A percentile compares a stretch with the other conserved stretches of the same genome.
phyloP scores from a whole-genome alignment of 2,797 vertebrate species.

The Sus cebifrons region DNA sequence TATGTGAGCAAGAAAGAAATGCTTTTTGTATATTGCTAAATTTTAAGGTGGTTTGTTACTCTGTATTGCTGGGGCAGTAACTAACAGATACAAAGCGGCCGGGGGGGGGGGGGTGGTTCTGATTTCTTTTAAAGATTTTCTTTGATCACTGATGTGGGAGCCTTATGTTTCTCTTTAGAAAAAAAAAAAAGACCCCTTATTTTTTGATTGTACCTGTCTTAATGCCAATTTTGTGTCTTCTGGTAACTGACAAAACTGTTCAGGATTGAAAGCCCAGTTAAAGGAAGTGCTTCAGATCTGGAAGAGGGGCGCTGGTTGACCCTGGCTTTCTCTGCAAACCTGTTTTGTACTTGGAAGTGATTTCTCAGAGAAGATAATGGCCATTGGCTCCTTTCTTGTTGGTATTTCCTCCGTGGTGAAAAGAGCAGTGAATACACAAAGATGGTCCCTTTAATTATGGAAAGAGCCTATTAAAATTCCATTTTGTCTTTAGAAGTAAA shows the following conservation, averaged over 20 bases:
- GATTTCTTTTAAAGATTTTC: neutral
- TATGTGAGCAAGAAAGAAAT: neutral
- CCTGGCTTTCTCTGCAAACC: neutral
- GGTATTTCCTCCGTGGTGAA: slow-evolving; percentile 34
- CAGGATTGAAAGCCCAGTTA: neutral
- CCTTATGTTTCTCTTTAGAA: neutral
- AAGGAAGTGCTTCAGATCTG: neutral
- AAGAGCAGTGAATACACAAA: slow-evolving; percentile 55
- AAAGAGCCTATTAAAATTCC: slow-evolving; percentile 76
- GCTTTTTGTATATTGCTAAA: neutral
- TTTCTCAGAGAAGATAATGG: slow-evolving; percentile 40
- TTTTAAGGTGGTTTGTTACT: slow-evolving; percentile 17
- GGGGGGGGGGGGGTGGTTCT: neutral
- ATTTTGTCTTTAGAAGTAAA: slow-evolving; percentile 75
- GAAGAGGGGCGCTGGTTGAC: neutral
- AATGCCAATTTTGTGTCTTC: neutral
- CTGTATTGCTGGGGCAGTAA: neutral
- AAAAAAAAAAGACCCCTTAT: neutral
- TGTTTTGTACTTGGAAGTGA: neutral
- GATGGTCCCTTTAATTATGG: slow-evolving; percentile 67
- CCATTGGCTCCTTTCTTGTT: slow-evolving; percentile 4
- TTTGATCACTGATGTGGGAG: neutral
- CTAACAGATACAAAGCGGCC: neutral
- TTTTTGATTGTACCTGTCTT: neutral
- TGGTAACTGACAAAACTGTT: neutral